Percentiles rank a stretch among this genome's conserved stretches.
phyloP scores from a whole-genome alignment of 2,888 invertebrate species.

The Tuberolachnus salignus region DNA sequence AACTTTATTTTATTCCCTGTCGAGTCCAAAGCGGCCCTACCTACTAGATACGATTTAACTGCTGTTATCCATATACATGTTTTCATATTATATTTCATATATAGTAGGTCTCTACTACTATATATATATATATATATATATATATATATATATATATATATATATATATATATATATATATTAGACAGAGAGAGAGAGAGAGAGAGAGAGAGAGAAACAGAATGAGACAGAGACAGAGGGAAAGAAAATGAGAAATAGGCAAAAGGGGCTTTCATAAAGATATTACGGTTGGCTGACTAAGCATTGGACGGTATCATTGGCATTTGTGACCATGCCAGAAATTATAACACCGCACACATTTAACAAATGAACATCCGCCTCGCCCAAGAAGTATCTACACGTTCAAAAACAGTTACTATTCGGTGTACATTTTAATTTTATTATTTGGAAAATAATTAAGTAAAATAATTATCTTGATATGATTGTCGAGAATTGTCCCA shows the following conservation, averaged over 20 bases:
- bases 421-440: background rate
- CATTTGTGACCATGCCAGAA: constrained; percentile 51
- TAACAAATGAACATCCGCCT: background rate
- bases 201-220: no score
- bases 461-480: background rate
- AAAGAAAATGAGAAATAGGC: constrained; percentile 40
- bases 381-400: background rate
- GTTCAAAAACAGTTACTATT: constrained; percentile 5
- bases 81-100: background rate
- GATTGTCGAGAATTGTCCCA: no score
- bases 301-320: constrained; percentile 42
- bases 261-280: constrained; percentile 38
- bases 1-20: constrained; percentile 22
- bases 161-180: no score
- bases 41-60: constrained; percentile 29
- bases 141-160: no score
- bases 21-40: constrained; percentile 29
- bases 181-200: no score
- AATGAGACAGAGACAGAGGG: no score
- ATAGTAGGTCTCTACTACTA: no score
- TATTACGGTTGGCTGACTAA: constrained; percentile 53
- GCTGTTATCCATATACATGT: constrained; percentile 20
- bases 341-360: constrained; percentile 22
- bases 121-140: constrained; percentile 11
- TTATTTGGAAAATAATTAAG: background rate